Evolutionary conservation across 1,140 invertebrate species (phyloP).

Genomic region (Lordiphosa collinella): DNA sequence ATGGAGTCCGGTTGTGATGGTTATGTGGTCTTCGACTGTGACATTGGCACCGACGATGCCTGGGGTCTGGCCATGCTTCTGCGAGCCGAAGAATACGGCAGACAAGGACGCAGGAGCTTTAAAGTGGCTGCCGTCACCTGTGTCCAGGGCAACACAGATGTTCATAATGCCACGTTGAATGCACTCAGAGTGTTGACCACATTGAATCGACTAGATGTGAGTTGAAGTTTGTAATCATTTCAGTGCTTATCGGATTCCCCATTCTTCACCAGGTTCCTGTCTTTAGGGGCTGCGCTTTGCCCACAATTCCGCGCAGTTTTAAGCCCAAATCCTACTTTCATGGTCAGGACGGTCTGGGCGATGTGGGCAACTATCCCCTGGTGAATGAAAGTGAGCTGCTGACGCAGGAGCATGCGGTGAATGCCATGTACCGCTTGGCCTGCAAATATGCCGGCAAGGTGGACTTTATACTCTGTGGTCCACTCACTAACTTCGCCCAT

Average conservation of each 20-base stretch:
- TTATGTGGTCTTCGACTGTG: slow-evolving; percentile 82
- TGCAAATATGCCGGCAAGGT: slow-evolving; percentile 30
- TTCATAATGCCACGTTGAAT: slow-evolving; percentile 82
- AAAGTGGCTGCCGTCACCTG: slow-evolving; percentile 84
- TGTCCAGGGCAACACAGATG: slow-evolving; percentile 83
- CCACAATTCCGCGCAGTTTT: slow-evolving; percentile 44
- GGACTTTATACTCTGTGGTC: slow-evolving; percentile 79
- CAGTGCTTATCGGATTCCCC: neutral
- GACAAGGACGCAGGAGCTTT: slow-evolving; percentile 37
- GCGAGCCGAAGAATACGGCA: slow-evolving; percentile 77
- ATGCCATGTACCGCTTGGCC: slow-evolving; percentile 80
- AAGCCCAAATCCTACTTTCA: slow-evolving; percentile 19
- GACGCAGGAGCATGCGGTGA: slow-evolving; percentile 44
- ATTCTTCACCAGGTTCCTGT: slow-evolving; percentile 82
- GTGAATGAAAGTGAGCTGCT: slow-evolving; percentile 14
- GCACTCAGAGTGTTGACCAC: slow-evolving; percentile 81
- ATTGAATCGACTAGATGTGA: slow-evolving; percentile 81
- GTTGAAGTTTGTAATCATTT: slow-evolving; percentile 34
- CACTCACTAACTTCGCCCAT: slow-evolving; percentile 88
- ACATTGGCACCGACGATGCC: slow-evolving; percentile 84
- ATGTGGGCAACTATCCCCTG: slow-evolving; percentile 56
- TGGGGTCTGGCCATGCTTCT: slow-evolving; percentile 83
- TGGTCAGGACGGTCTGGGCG: slow-evolving; percentile 85
- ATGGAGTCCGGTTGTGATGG: slow-evolving; percentile 3
- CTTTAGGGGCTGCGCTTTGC: slow-evolving; percentile 81